Evolutionary conservation across 2,888 invertebrate genomes (phyloP).

Genomic region (Lapara coniferarum): DNA sequence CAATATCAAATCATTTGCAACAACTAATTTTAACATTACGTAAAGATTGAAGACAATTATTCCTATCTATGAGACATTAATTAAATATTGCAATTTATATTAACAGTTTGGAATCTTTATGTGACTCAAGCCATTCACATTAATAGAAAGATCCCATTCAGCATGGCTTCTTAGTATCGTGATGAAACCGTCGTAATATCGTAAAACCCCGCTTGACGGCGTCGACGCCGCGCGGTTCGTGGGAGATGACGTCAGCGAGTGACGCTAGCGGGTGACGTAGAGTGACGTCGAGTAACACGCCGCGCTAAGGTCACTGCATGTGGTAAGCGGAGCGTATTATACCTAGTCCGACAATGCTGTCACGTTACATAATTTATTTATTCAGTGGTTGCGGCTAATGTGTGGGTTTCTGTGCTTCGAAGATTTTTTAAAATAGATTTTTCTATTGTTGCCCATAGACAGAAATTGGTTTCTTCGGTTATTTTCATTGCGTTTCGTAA

Average conservation of each 20-base stretch:
- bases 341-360: slow-evolving; percentile 54
- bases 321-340: slow-evolving; percentile 52
- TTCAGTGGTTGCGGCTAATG: slow-evolving; percentile 32
- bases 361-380: slow-evolving; percentile 54
- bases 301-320: slow-evolving; percentile 55
- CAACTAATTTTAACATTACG: no score
- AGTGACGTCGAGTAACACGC: slow-evolving; percentile 32
- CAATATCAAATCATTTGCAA: no score
- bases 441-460: background rate
- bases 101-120: slow-evolving; percentile 28
- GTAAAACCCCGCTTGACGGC: slow-evolving; percentile 23
- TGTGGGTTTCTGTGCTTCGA: background rate
- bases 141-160: slow-evolving; percentile 20
- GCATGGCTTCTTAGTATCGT: slow-evolving; percentile 21
- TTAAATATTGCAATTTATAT: background rate
- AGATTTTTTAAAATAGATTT: background rate
- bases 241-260: slow-evolving; percentile 28
- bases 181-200: slow-evolving; percentile 16
- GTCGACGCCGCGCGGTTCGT: slow-evolving; percentile 14
- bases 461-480: no score
- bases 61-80: background rate
- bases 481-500: no score
- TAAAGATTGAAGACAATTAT: background rate
- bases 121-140: slow-evolving; percentile 33
- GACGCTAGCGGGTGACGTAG: slow-evolving; percentile 34